Conservation (phyloP, 2,888 invertebrate genomes). For the Acronicta alni region DNA sequence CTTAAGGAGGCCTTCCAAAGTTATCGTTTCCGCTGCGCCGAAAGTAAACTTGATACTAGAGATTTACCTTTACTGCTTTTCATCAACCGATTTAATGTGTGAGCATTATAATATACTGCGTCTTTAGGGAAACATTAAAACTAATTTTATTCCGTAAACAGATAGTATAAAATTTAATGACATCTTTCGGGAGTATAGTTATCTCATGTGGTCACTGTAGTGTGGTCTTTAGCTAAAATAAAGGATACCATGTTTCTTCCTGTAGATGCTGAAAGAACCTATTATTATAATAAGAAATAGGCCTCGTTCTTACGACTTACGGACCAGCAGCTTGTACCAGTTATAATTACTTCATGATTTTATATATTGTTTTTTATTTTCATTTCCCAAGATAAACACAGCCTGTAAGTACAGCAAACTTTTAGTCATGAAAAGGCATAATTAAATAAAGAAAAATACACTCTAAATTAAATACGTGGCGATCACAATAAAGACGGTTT, state of each 20-base stretch:
- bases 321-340: too few species aligned
- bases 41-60: conserved; percentile 42
- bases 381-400: too few species aligned
- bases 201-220: conserved; percentile 6
- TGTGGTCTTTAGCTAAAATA: conserved; percentile 10
- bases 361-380: too few species aligned
- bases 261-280: background rate
- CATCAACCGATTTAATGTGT: conserved; percentile 20
- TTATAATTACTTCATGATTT: too few species aligned
- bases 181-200: conserved; percentile 10
- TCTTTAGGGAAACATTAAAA: conserved; percentile 37
- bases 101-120: conserved; percentile 25
- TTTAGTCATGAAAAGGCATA: too few species aligned
- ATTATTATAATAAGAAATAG: too few species aligned
- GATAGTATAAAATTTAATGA: conserved; percentile 29
- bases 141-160: conserved; percentile 29
- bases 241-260: background rate
- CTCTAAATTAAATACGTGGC: too few species aligned
- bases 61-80: conserved; percentile 29
- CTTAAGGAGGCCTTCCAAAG: conserved; percentile 40
- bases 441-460: too few species aligned
- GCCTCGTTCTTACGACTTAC: too few species aligned
- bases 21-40: conserved; percentile 50
- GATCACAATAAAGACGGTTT: too few species aligned
- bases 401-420: too few species aligned